A percentile compares a stretch with the other conserved stretches of the same genome.
Evolutionary conservation across 2,888 invertebrate genomes (phyloP).

Genomic region (Drosophila merina): DNA sequence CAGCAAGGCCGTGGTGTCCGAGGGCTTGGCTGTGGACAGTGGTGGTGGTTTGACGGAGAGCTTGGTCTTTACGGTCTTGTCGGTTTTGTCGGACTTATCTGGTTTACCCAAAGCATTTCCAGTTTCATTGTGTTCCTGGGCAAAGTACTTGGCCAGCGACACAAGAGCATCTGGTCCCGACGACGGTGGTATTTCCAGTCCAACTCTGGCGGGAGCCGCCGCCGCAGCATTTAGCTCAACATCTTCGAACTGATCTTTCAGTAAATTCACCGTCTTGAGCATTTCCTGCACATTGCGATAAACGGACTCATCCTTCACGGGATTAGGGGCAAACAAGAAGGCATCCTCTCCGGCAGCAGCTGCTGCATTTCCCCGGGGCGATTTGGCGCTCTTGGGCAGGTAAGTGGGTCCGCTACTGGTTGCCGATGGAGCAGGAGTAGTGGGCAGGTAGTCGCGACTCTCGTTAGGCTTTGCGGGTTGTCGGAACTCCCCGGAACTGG

Average conservation of each 20-base stretch:
- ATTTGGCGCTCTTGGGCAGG: constrained; percentile 67
- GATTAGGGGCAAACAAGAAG: constrained; percentile 75
- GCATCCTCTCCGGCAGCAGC: constrained; percentile 65
- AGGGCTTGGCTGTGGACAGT: constrained; percentile 64
- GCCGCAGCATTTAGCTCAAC: constrained; percentile 83
- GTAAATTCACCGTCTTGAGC: constrained; percentile 87
- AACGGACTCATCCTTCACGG: constrained; percentile 81
- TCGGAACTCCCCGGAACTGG: constrained; percentile 60
- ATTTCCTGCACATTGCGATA: constrained; percentile 89
- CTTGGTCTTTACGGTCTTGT: constrained; percentile 52
- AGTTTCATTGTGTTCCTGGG: constrained; percentile 84
- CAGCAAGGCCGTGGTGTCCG: constrained; percentile 67
- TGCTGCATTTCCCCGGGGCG: constrained; percentile 55
- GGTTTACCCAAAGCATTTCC: constrained; percentile 65
- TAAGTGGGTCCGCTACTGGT: constrained; percentile 81
- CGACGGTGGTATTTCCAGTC: constrained; percentile 89
- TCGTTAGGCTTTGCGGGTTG: constrained; percentile 49
- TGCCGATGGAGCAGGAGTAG: constrained; percentile 62
- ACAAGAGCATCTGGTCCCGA: constrained; percentile 91
- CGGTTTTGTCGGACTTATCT: constrained; percentile 37
- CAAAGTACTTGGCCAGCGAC: constrained; percentile 92
- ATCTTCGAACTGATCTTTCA: constrained; percentile 85
- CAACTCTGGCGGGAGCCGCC: constrained; percentile 85
- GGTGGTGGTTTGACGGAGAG: constrained; percentile 47
- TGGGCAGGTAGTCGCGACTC: constrained; percentile 61